Conservation (phyloP, 2,888 invertebrate species). For the Dasysyrphus tricinctus region DNA sequence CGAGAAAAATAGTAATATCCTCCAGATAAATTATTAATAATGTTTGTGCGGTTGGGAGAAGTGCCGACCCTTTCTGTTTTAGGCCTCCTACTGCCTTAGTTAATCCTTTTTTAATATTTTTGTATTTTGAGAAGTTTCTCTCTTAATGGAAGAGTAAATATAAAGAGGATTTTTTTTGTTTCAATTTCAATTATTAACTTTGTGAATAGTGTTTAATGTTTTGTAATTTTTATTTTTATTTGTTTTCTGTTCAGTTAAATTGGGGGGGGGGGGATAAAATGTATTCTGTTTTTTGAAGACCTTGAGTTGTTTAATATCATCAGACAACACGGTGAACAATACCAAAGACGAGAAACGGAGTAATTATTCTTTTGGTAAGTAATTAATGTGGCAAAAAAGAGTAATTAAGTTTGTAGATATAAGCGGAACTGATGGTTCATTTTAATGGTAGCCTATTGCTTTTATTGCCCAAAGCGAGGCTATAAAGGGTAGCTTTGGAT, state of each 20-base stretch:
- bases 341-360: neutral
- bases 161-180: conserved; percentile 47
- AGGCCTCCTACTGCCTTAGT: conserved; percentile 5
- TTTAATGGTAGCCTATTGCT: conserved; percentile 54
- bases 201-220: conserved; percentile 63
- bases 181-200: conserved; percentile 55
- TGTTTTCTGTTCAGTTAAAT: conserved; percentile 9
- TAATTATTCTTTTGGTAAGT: conserved; percentile 29
- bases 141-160: conserved; percentile 66
- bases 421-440: conserved; percentile 55
- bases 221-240: conserved; percentile 13
- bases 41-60: conserved; percentile 43
- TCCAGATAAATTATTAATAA: conserved; percentile 73
- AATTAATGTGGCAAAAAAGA: conserved; percentile 62
- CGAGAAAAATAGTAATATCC: conserved; percentile 36
- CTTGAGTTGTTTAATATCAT: conserved; percentile 6
- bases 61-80: conserved; percentile 58
- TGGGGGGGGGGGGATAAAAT: conserved; percentile 28
- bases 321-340: too few species aligned
- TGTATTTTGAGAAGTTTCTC: conserved; percentile 23
- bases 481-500: neutral
- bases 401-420: conserved; percentile 69
- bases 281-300: conserved; percentile 20
- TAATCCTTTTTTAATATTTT: conserved; percentile 50
- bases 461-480: conserved; percentile 36